phyloP scores from a whole-genome alignment of 2,797 vertebrate genomes.

The Danio kyathit region DNA sequence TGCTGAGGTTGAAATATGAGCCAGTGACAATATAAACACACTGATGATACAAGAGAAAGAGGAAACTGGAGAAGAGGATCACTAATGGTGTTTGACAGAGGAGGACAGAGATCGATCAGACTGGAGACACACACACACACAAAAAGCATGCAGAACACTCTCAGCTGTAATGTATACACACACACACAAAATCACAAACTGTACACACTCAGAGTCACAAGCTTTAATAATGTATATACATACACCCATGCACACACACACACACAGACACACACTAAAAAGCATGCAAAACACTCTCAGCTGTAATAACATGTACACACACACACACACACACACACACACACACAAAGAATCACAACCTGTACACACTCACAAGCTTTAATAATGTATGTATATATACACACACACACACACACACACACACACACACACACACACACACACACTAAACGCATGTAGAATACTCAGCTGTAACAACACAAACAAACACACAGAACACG shows the following conservation, averaged over 20 bases:
- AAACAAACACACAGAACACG: too few species aligned
- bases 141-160: too few species aligned
- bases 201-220: background rate
- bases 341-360: too few species aligned
- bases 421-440: too few species aligned
- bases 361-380: background rate
- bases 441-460: too few species aligned
- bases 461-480: too few species aligned
- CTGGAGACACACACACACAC: conserved; percentile 39
- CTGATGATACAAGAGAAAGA: background rate
- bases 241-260: background rate
- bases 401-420: too few species aligned
- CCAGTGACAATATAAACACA: background rate
- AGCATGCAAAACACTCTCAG: too few species aligned
- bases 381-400: too few species aligned
- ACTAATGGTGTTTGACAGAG: conserved; percentile 66
- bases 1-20: background rate
- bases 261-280: background rate
- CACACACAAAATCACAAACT: too few species aligned
- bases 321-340: background rate
- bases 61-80: conserved; percentile 51
- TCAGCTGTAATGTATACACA: too few species aligned
- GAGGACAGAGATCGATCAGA: conserved; percentile 71
- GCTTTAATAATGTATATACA: conserved; percentile 56
- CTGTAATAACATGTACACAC: too few species aligned